Evolutionary conservation across 2,888 invertebrate species (phyloP).

Genomic region (Aporophyla nigra): DNA sequence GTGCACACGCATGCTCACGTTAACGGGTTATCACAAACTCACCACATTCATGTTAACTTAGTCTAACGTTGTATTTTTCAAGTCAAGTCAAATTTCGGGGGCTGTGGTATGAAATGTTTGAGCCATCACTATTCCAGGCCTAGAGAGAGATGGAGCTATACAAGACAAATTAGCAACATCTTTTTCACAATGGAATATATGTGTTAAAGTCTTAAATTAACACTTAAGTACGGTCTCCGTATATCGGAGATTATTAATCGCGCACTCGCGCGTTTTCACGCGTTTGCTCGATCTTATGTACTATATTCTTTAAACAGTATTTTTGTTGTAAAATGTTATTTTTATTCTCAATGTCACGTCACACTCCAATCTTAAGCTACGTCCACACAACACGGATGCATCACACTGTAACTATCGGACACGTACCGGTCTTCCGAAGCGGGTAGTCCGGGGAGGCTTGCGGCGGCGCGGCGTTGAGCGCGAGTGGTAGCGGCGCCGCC

Average conservation of each 20-base stretch:
- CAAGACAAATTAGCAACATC: constrained; percentile 27
- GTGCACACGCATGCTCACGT: constrained; percentile 81
- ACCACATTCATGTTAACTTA: constrained; percentile 28
- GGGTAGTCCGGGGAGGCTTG: constrained; percentile 94
- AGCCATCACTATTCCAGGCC: background rate
- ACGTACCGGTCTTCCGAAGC: constrained; percentile 97
- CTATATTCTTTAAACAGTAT: constrained; percentile 5
- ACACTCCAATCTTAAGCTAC: constrained; percentile 4
- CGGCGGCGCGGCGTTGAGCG: constrained; percentile 81
- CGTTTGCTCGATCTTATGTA: constrained; percentile 20
- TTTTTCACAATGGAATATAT: background rate
- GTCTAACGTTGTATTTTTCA: background rate
- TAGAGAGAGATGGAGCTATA: constrained; percentile 12
- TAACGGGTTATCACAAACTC: constrained; percentile 39
- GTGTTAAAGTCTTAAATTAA: too few relatives aligned
- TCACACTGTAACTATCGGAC: background rate
- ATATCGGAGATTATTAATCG: background rate
- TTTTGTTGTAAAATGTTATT: background rate
- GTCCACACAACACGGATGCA: constrained; percentile 60
- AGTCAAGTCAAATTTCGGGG: background rate
- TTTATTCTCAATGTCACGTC: constrained; percentile 25
- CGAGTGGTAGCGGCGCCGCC: constrained; percentile 90
- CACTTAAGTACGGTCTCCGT: background rate
- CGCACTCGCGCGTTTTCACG: constrained; percentile 10
- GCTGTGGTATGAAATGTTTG: too few relatives aligned